Evolutionary conservation across 2,797 vertebrate genomes (phyloP), one percentile per base, ranked within the genome.

Genomic region (Cynodonichthys magdalenae): DNA sequence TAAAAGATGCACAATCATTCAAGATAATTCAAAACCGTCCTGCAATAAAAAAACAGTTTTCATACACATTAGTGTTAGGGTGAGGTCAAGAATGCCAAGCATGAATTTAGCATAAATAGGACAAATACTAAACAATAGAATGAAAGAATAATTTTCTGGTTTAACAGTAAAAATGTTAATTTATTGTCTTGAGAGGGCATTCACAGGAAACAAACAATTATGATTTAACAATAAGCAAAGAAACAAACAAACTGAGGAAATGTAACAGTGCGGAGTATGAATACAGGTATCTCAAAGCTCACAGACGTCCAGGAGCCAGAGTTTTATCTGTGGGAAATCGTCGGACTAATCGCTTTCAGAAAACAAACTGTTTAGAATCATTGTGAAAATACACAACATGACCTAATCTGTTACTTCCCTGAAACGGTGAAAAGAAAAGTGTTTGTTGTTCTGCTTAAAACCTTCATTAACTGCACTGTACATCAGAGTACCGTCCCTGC

Each of bases 391-490:
- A 92, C 72, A 80, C 79, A 84, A 60, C 47, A 31, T 53, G 75
- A 79, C 76, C 70, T 86, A 77, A 90, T 89, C 62, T 71, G 80
- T 77, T 67, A 66, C 82, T 89, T 90, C 82, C 83, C 68, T 74
- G 71, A 60, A 72, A 76, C 41, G 71, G 66, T 61, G 63, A 80
- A 77, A 75, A 72, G 74, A 77, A 79, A 86, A 88, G 71, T 90
- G 84, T 92, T 92, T 93, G 90, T 92, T 93, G 83, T 90, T 90
- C 83, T 81, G 63, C 71, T 55, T 39, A 75, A 90, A 90, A 83
- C 80, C 82, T 90, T 87, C 77, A 86, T 93, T 88, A 81, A 74
- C 72, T 61, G 76, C 72, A 77, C 78, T 79, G 90, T 88, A 87
- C 83, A 92, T 90, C 85, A 90, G 87, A 81, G 86, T 56, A 68